Percentiles rank a stretch among this genome's conserved stretches.
Evolutionary conservation across 2,888 invertebrate species (phyloP).

Genomic region (Mechanitis messenoides): DNA sequence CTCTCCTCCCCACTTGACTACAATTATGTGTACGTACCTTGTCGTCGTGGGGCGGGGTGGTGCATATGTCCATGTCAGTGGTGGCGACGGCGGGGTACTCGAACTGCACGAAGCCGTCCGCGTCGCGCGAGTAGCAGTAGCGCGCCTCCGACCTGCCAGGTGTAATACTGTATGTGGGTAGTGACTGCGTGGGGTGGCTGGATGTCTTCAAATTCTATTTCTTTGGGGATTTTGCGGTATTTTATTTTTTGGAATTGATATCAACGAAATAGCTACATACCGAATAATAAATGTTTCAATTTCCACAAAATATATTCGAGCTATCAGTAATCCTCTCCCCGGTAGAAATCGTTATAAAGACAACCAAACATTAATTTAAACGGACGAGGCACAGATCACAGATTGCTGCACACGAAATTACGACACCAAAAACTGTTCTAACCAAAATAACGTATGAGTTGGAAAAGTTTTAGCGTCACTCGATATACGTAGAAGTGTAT

Average conservation of each 20-base stretch:
- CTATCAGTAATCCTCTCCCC: too few relatives aligned
- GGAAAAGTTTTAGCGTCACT: too few relatives aligned
- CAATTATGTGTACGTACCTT: constrained; percentile 35
- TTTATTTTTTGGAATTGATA: too few relatives aligned
- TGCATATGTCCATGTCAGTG: constrained; percentile 74
- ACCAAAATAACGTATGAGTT: too few relatives aligned
- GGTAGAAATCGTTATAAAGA: neutral
- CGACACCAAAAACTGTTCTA: too few relatives aligned
- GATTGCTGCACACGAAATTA: neutral
- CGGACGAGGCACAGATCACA: neutral
- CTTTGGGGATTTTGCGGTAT: too few relatives aligned
- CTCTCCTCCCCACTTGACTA: neutral
- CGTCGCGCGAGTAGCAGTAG: constrained; percentile 77
- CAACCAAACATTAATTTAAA: neutral
- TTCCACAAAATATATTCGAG: too few relatives aligned
- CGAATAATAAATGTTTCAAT: too few relatives aligned
- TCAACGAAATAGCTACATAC: too few relatives aligned
- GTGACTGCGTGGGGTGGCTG: neutral
- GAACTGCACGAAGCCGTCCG: constrained; percentile 77
- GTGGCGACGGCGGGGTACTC: constrained; percentile 72
- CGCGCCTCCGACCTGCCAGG: constrained; percentile 74
- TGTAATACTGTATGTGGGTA: too few relatives aligned
- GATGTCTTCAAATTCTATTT: neutral
- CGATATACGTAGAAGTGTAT: constrained; percentile 26
- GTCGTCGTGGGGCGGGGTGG: constrained; percentile 63